Base-by-base conservation (phyloP, 1,140 invertebrate species). In the Cyclina sinensis region DNA sequence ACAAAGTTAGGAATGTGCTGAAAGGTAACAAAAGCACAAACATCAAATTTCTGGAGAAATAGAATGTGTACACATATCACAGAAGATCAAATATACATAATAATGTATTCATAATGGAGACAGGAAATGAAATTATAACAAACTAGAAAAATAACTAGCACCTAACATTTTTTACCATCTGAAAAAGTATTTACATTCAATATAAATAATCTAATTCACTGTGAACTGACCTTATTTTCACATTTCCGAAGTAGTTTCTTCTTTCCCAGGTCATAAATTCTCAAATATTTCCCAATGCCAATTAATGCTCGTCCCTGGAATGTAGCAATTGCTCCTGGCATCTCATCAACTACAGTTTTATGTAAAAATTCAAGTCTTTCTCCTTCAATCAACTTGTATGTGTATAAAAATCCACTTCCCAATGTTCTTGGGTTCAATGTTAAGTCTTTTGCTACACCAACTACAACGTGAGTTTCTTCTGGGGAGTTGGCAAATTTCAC, bases 221-320 rank as follows among this genome's bases (percentile, higher is more conserved):
- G n/a, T n/a, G 35, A 39, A 62, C 92, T 93, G 94, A 97, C 97
- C 96, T 99, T 99, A 95, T 99, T 99, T 96, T 99, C 99, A 96
- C 99, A 99, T 96, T 99, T 99, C 54, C 99, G 96, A 7, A 99
- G 95, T 43, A 99, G 95, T 95, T 99, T 99, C 95, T 99, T 99
- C 93, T 99, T 99, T 57, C 99, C 99, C 93, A 99, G 97, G 92
- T 99, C 99, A 94, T 99, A 99, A 7, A 99, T 96, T 83, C 99
- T 96, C 9, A 99, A 95, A 95, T 98, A 97, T 84, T 97, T 97
- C 0, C 99, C 99, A 18, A 99, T 98, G 0, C 99, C 99, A 0
- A 99, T 98, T 1, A 99, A 94, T 1, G 99, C 96, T 88, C 98
- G 96, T 0, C 99, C 99, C 94, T 99, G 98, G 95, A 99, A 96